Base-by-base conservation (phyloP, 2,113 vertebrate genomes). In the Nicator chloris region DNA sequence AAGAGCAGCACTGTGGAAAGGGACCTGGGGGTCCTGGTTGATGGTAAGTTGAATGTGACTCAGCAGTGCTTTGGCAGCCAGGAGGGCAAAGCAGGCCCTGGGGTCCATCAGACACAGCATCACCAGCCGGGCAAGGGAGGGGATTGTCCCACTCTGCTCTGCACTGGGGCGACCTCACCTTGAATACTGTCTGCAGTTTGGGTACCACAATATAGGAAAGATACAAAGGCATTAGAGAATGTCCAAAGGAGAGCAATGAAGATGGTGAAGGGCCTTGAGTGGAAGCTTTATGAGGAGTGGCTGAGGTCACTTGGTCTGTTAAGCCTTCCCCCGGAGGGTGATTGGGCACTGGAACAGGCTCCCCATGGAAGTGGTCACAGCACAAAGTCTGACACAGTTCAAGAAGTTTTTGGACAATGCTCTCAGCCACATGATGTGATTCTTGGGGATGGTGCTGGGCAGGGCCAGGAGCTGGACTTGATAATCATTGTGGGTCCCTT, bases 1-100 rank as follows among this genome's bases (percentile, higher is more conserved):
- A 8, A 60, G 4, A 68, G 3, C 44, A 68, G 44, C 27, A 18
- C 53, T 1, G 1, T 1, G 7, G 27, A 77, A 68, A 59, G 53
- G 9, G 22, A 31, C 7, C 17, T 59, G 61, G 7, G 44, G 17
- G 3, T 76, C 27, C 45, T 33, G 31, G 45, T 37, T 0, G 3
- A 27, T 4, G 2, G 61, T 0, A 50, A 42, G 33, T 15, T 44
- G 31, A 68, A 37, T 15, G 5, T 59, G 6, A 51, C 14, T 7
- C 33, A 77, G 14, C 31, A 68, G 33, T 60, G 72, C 21, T 51
- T 9, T 11, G 6, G 6, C 33, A 68, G 72, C 45, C 63, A 22
- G 14, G 37, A 68, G 37, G 8, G 31, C 21, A 45, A 77, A 1
- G 0, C 0, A 0, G 68, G 33, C 27, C 22, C 72, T 37, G 53